These are phyloP conservation scores for Procapra przewalskii DNA, from an alignment of 2,113 vertebrate genomes.

Conservation along the genomic window DNA sequence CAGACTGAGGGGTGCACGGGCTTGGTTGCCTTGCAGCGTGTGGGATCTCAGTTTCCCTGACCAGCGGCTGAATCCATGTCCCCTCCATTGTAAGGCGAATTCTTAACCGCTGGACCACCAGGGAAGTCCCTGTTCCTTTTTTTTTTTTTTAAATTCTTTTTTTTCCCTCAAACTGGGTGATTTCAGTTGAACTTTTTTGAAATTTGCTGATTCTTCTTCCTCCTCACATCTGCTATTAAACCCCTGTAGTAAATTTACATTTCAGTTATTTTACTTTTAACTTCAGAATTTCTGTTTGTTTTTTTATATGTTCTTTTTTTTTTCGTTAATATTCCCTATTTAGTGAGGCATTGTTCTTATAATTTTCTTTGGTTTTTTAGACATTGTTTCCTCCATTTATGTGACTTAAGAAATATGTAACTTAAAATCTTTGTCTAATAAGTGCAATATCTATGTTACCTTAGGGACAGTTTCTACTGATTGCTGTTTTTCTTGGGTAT, in stretches of 20 bases:
- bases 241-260: neutral
- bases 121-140: neutral
- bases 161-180: neutral
- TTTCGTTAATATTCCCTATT: neutral
- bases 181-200: neutral
- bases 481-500: neutral
- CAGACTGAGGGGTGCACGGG: neutral
- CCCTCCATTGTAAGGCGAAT: neutral
- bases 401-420: neutral
- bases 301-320: neutral
- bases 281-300: neutral
- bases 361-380: neutral
- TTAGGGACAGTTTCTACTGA: neutral
- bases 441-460: neutral
- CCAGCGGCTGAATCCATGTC: neutral
- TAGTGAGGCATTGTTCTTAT: neutral
- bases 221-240: neutral
- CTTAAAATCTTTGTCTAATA: neutral
- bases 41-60: neutral
- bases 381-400: slow-evolving; percentile 10
- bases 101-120: neutral
- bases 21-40: neutral
- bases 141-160: neutral
- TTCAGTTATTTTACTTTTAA: slow-evolving; percentile 25
- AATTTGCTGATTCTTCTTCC: neutral